A percentile compares a stretch with the other conserved stretches of the same genome.
phyloP scores from a whole-genome alignment of 2,113 vertebrate genomes.

The Talpa occidentalis region DNA sequence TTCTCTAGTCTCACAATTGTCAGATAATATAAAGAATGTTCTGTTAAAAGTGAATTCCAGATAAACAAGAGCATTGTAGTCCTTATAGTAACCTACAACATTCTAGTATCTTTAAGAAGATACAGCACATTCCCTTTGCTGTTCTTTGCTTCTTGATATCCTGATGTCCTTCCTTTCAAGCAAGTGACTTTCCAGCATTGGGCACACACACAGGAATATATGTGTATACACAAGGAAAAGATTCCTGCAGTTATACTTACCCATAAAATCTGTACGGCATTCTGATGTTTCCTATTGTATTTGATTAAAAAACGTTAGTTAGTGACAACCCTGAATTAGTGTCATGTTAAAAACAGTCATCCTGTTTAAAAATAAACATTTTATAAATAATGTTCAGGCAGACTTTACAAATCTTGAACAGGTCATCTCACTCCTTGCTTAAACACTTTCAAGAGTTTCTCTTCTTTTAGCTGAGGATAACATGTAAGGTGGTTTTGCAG shows the following conservation, averaged over 20 bases:
- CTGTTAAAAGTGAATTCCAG: neutral
- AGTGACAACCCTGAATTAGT: neutral
- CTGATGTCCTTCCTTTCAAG: neutral
- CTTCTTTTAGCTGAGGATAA: neutral
- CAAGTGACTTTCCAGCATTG: neutral
- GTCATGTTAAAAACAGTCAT: neutral
- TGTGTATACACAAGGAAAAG: neutral
- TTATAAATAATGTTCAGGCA: neutral
- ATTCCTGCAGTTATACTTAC: neutral
- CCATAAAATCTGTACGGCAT: neutral
- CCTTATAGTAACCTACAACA: neutral
- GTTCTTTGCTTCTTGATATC: neutral
- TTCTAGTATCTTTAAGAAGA: neutral
- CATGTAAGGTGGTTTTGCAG: neutral
- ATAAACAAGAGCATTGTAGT: neutral
- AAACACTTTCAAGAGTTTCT: neutral
- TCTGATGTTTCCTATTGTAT: neutral
- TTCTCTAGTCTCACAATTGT: neutral
- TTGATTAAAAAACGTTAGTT: neutral
- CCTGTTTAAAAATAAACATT: conserved; percentile 15
- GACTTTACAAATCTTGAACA: neutral
- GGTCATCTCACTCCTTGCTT: neutral
- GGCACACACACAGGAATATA: neutral
- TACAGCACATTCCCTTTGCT: neutral
- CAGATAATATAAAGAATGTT: neutral